These are phyloP conservation scores for Stenurella melanura DNA, from an alignment of 2,888 invertebrate genomes.

Conservation along the genomic window DNA sequence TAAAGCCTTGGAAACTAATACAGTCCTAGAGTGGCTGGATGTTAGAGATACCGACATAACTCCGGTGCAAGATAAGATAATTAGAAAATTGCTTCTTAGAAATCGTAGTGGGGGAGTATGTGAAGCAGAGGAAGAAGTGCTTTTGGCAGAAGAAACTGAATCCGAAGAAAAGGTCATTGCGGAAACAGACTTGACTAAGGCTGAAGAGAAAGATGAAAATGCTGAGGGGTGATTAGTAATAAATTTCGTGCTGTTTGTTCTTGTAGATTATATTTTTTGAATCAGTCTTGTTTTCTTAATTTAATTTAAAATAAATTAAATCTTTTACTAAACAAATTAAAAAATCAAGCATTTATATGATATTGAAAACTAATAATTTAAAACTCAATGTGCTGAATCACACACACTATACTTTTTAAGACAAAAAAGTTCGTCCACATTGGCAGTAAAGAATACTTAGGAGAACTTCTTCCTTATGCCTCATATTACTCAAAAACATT, in stretches of 20 bases:
- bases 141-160: slow-evolving; percentile 32
- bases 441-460: too few relatives aligned
- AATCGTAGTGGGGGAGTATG: slow-evolving; percentile 67
- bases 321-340: too few relatives aligned
- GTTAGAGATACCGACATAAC: slow-evolving; percentile 73
- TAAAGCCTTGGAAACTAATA: slow-evolving; percentile 61
- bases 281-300: too few relatives aligned
- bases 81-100: slow-evolving; percentile 73
- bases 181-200: neutral
- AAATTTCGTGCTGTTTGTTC: neutral
- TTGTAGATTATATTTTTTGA: neutral
- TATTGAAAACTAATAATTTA: too few relatives aligned
- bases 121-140: slow-evolving; percentile 40
- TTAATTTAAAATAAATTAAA: too few relatives aligned
- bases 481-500: too few relatives aligned
- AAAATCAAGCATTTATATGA: too few relatives aligned
- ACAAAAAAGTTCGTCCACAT: too few relatives aligned
- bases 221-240: neutral
- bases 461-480: too few relatives aligned
- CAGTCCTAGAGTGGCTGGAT: slow-evolving; percentile 65
- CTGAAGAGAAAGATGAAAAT: neutral
- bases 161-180: slow-evolving; percentile 40
- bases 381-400: too few relatives aligned
- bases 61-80: slow-evolving; percentile 71
- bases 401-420: too few relatives aligned